Conservation (phyloP, 1,140 invertebrate species). For the Macrotrachela quadricornifera region DNA sequence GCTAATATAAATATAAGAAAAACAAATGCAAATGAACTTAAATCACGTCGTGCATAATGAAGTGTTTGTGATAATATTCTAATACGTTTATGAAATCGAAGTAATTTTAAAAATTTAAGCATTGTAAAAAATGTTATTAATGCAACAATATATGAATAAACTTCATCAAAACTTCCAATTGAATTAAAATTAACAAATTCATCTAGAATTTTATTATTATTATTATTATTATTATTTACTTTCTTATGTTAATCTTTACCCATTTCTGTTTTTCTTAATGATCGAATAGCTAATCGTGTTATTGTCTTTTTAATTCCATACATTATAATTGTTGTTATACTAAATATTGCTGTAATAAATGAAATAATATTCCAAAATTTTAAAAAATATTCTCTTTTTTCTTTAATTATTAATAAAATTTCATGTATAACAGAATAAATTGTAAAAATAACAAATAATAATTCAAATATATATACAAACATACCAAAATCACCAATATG, state of each 20-base stretch:
- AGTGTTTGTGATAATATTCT: conserved; percentile 25
- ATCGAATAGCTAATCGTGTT: conserved; percentile 24
- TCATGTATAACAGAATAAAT: conserved; percentile 20
- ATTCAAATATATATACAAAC: conserved; percentile 23
- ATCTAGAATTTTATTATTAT: conserved; percentile 10
- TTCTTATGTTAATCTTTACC: too few species aligned
- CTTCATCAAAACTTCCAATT: conserved; percentile 32
- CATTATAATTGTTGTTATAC: conserved; percentile 29
- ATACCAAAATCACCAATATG: conserved; percentile 27
- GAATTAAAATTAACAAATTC: conserved; percentile 35
- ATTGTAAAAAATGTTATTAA: conserved; percentile 33
- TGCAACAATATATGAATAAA: conserved; percentile 29
- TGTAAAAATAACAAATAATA: conserved; percentile 21
- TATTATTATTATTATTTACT: too few species aligned
- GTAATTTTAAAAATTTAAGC: conserved; percentile 34
- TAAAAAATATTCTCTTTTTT: conserved; percentile 28
- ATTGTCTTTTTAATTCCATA: conserved; percentile 31
- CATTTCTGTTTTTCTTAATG: conserved; percentile 23
- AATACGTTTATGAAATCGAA: conserved; percentile 33
- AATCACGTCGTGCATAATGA: conserved; percentile 16
- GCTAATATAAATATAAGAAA: conserved; percentile 27
- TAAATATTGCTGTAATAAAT: conserved; percentile 26
- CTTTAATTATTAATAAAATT: conserved; percentile 18
- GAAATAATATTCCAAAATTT: conserved; percentile 34
- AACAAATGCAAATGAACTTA: conserved; percentile 22